phyloP scores from a whole-genome alignment of 2,113 vertebrate species.

The Sterrhoptilus dennistouni region DNA sequence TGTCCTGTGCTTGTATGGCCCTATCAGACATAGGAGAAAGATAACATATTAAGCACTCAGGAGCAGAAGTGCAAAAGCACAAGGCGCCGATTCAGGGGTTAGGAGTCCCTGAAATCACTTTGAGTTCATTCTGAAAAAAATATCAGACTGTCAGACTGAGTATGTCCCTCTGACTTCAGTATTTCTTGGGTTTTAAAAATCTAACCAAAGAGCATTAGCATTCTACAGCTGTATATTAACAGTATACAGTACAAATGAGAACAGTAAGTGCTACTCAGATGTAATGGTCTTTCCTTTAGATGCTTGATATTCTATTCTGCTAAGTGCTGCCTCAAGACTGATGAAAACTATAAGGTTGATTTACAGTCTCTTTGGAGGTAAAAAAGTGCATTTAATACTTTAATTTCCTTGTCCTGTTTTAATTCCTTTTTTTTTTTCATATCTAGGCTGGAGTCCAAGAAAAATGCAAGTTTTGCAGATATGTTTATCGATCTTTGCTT shows the following conservation, averaged over 20 bases:
- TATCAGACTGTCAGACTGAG: not conserved
- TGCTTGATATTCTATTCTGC: not conserved
- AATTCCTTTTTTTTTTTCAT: not conserved
- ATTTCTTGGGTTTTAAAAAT: not conserved
- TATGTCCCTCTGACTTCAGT: not conserved
- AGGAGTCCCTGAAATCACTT: not conserved
- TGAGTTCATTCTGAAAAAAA: not conserved
- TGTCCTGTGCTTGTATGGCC: not conserved
- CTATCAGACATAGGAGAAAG: not conserved
- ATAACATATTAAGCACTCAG: not conserved
- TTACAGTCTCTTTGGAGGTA: not conserved
- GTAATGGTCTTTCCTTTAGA: not conserved
- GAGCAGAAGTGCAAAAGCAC: not conserved
- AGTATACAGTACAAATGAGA: slow-evolving; percentile 7
- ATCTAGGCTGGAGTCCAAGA: not conserved
- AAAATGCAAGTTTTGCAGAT: slow-evolving; percentile 10
- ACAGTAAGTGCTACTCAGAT: not conserved
- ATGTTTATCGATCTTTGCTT: not conserved
- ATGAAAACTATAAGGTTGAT: not conserved
- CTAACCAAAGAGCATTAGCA: not conserved
- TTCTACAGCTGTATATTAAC: not conserved
- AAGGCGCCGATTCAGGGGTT: not conserved
- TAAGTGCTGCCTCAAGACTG: not conserved
- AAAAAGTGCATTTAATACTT: not conserved
- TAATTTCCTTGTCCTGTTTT: not conserved